Percentiles rank a stretch among this genome's conserved stretches.
Evolutionary conservation across 2,888 invertebrate genomes (phyloP).

Genomic region (Acanthosepion pharaonis): DNA sequence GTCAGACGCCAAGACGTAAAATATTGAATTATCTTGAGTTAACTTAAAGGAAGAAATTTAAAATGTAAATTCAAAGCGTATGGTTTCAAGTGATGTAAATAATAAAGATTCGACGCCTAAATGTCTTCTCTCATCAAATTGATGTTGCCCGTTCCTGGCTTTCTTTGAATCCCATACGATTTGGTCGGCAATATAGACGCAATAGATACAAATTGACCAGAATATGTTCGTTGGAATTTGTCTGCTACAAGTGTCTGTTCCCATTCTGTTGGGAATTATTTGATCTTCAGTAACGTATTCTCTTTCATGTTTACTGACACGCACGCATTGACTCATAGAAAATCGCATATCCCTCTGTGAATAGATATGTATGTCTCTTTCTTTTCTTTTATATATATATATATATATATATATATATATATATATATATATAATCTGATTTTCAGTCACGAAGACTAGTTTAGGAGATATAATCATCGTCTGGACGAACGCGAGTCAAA

Average conservation of each 20-base stretch:
- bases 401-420: constrained; percentile 33
- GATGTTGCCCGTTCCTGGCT: neutral
- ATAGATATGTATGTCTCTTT: too few species aligned
- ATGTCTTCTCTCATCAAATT: neutral
- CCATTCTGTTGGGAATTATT: neutral
- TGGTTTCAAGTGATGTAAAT: neutral
- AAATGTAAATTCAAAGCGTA: neutral
- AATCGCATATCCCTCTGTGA: neutral
- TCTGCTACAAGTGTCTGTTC: constrained; percentile 33
- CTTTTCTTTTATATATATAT: neutral
- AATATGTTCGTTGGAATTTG: neutral
- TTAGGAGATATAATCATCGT: too few species aligned
- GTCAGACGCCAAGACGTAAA: too few species aligned
- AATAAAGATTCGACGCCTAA: neutral
- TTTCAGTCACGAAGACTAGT: too few species aligned
- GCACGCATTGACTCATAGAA: neutral
- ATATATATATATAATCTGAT: neutral
- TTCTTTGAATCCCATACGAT: neutral
- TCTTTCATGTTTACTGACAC: neutral
- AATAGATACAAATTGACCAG: constrained; percentile 9
- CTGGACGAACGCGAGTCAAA: too few species aligned
- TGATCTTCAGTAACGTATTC: neutral
- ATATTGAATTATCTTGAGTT: neutral
- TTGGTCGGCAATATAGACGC: neutral
- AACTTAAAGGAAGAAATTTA: neutral